A percentile compares a stretch with the other conserved stretches of the same genome.
phyloP scores from a whole-genome alignment of 1,140 invertebrate genomes.

The Gerris buenoi region DNA sequence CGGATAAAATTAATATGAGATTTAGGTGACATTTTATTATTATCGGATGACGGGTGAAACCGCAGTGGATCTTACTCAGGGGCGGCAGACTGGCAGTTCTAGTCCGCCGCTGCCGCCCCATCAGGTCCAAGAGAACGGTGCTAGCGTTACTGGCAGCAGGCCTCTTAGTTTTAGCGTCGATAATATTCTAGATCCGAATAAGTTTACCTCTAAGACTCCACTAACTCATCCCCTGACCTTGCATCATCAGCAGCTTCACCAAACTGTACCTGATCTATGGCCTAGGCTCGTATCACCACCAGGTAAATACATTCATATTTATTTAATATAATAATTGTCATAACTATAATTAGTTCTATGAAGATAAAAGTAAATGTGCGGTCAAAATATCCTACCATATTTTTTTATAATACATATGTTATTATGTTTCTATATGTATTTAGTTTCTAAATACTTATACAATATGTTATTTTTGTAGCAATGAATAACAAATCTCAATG shows the following conservation, averaged over 20 bases:
- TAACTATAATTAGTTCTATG: no score
- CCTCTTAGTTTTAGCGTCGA: constrained; percentile 61
- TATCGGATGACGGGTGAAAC: neutral
- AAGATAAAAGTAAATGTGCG: no score
- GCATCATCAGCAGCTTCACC: neutral
- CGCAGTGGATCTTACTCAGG: neutral
- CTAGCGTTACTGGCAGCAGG: constrained; percentile 33
- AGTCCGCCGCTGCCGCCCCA: constrained; percentile 19
- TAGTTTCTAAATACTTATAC: no score
- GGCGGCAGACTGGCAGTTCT: constrained; percentile 6
- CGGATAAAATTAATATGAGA: no score
- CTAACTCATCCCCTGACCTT: constrained; percentile 8
- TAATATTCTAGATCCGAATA: constrained; percentile 78
- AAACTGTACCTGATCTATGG: neutral
- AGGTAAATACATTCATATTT: no score
- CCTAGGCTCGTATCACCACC: neutral
- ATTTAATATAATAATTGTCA: no score
- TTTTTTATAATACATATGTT: no score
- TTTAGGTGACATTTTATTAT: neutral
- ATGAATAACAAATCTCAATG: no score
- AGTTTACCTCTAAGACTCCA: constrained; percentile 59
- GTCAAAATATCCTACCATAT: no score
- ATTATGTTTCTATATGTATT: no score
- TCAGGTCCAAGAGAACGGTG: constrained; percentile 17
- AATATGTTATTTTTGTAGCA: no score